phyloP scores from a whole-genome alignment of 2,888 invertebrate species.

The Geophilus truncorum region DNA sequence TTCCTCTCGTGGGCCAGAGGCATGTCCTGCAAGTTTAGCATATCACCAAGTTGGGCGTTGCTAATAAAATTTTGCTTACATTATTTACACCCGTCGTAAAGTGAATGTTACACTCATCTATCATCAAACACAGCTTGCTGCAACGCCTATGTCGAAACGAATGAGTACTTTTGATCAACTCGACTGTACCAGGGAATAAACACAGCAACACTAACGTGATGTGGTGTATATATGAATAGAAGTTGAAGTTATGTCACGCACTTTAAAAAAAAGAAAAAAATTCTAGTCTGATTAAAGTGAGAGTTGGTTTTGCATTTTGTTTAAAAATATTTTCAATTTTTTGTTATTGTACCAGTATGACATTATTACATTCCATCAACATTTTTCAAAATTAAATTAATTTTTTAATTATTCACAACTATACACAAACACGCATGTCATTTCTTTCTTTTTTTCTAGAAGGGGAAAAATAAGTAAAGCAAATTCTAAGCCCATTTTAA shows the following conservation, averaged over 20 bases:
- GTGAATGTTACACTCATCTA: slow-evolving; percentile 11
- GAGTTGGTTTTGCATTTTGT: background rate
- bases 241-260: slow-evolving; percentile 10
- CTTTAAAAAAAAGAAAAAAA: background rate
- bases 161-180: slow-evolving; percentile 7
- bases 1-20: background rate
- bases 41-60: background rate
- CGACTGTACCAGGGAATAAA: background rate
- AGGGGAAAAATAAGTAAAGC: background rate
- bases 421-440: background rate
- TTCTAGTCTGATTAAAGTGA: background rate
- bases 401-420: background rate
- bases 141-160: background rate
- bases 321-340: too few relatives aligned
- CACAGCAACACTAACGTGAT: background rate
- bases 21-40: slow-evolving; percentile 17
- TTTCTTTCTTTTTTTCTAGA: background rate
- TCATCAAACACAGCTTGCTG: slow-evolving; percentile 13
- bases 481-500: slow-evolving; percentile 2
- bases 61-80: slow-evolving; percentile 25
- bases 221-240: background rate
- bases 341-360: too few relatives aligned
- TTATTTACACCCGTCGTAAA: slow-evolving; percentile 22
- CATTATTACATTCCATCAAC: background rate
- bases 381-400: background rate